Conservation (phyloP, 2,113 vertebrate species). For the Marcusenius ussheri region DNA sequence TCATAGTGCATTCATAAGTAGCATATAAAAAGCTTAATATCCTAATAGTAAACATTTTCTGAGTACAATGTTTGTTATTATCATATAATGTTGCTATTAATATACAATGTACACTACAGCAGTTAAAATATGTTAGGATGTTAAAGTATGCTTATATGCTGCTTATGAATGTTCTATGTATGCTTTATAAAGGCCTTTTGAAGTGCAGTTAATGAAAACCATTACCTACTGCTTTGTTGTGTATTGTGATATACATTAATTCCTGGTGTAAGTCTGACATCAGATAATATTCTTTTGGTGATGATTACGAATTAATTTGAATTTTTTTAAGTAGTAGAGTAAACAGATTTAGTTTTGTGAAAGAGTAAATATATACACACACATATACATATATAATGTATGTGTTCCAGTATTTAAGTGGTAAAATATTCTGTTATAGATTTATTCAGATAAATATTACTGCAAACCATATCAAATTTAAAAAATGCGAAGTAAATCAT, state of each 20-base stretch:
- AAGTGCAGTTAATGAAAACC: background rate
- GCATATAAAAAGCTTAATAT: background rate
- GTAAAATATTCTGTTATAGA: background rate
- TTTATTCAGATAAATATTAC: background rate
- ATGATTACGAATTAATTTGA: background rate
- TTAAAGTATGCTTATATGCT: background rate
- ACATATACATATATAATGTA: no score
- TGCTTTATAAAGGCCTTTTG: background rate
- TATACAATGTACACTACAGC: background rate
- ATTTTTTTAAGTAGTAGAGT: constrained; percentile 2
- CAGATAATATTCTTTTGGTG: background rate
- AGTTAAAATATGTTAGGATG: background rate
- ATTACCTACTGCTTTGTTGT: background rate
- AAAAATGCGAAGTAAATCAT: background rate
- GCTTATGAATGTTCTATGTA: background rate
- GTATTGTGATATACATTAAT: background rate
- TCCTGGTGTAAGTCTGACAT: background rate
- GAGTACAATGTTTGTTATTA: background rate
- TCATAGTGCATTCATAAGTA: background rate
- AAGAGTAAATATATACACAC: no score
- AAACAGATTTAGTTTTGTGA: background rate
- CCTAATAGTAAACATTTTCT: background rate
- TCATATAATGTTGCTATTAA: background rate
- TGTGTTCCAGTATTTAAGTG: background rate
- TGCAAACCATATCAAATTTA: background rate